Evolutionary conservation across 2,888 invertebrate genomes (phyloP), one percentile per base, ranked within the genome.

Genomic region (Campopleginae sp.): DNA sequence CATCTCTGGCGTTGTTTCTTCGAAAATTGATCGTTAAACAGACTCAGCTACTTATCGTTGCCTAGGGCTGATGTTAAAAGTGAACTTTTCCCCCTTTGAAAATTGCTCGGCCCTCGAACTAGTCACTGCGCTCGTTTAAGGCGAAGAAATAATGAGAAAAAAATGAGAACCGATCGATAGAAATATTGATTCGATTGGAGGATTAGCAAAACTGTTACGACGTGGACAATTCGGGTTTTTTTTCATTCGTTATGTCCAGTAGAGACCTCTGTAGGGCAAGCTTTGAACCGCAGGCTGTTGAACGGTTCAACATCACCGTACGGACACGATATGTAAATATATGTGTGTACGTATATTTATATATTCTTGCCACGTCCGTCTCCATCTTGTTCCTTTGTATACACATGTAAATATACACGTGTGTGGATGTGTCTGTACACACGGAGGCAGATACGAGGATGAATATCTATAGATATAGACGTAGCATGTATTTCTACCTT

Each of bases 401-500:
- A 58, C 46, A 72, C 68, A 17, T 42, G 70, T 54, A 66, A 38
- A 76, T 19, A 27, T 23, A 46, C 19, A 23, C 33, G n/a, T 44
- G 38, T 54, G 38, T 58, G 58, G 23, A 44, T 54, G 27, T 19
- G 51, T 27, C 42, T 17, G 44, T 42, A 80, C 12, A 51, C 6
- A 38, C 17, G 27, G 42, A 19, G 23, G 51, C 42, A 75, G n/a
- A 42, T 31, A 31, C 17, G 7, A 17, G 38, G 23, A 42, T 42
- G 68, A n/a, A 79, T 31, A 61, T 19, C 8, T 38, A 27, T 42
- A 38, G 12, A 70, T 46, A 74, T 23, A 54, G 31, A 38, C 14
- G 68, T 63, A 79, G 27, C 23, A 33, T 48, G 68, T 79, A 63
- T 82, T 75, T 78, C 78, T 78, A 79, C 78, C 82, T 75, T 76